phyloP scores from a whole-genome alignment of 37 sponge, comb jelly and placozoan genomes.

The Petrosia ficiformis region DNA sequence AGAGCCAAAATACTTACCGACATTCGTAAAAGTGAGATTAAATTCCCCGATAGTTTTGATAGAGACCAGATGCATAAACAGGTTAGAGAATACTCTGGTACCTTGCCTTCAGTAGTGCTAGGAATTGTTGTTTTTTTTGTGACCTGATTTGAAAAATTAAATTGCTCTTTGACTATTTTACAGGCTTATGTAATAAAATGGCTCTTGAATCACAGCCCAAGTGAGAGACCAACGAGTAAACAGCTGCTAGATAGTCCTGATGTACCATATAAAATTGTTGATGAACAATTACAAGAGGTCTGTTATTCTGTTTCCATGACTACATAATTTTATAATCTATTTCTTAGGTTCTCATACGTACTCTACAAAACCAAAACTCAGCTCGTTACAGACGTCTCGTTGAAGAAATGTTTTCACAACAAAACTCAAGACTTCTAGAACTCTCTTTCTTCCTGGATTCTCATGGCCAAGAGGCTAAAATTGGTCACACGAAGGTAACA shows the following conservation, averaged over 20 bases:
- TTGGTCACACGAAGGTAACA: no score
- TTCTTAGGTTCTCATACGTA: constrained; percentile 58
- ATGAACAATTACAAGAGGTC: constrained; percentile 80
- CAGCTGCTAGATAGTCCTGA: constrained; percentile 74
- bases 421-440: constrained; percentile 18
- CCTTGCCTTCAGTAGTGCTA: not conserved
- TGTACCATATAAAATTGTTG: constrained; percentile 88
- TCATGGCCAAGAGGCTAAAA: constrained; percentile 24
- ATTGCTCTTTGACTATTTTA: not conserved
- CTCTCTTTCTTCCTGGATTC: constrained; percentile 50
- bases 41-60: constrained; percentile 34
- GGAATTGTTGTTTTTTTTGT: no score
- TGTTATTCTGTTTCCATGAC: not conserved
- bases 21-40: constrained; percentile 29
- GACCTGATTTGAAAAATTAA: not conserved
- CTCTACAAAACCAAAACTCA: constrained; percentile 65
- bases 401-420: constrained; percentile 62
- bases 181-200: constrained; percentile 52
- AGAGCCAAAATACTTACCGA: constrained; percentile 53
- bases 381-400: constrained; percentile 66
- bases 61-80: constrained; percentile 24
- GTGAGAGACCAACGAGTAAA: constrained; percentile 74
- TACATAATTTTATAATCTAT: not conserved
- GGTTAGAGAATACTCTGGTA: constrained; percentile 3
- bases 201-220: constrained; percentile 74